Evolutionary conservation across 1,140 invertebrate species (phyloP).

Genomic region (Euglossa dilemma): DNA sequence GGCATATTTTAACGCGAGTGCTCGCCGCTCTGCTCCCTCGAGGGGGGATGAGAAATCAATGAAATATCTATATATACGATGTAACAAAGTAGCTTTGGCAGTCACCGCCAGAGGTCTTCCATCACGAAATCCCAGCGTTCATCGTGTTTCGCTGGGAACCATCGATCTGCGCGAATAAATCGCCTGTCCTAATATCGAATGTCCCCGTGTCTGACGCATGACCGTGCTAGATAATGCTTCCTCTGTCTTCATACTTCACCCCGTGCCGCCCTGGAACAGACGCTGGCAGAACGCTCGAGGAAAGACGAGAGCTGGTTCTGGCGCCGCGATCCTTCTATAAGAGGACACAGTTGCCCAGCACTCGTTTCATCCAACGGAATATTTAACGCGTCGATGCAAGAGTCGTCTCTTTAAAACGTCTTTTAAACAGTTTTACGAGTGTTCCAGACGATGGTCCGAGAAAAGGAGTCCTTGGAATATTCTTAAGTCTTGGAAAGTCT

Average conservation of each 20-base stretch:
- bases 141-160: background rate
- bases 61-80: background rate
- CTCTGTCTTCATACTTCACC: background rate
- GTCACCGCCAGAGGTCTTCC: background rate
- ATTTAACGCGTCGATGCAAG: too few relatives aligned
- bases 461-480: too few relatives aligned
- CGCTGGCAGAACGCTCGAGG: too few relatives aligned
- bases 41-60: background rate
- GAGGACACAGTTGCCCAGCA: too few relatives aligned
- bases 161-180: background rate
- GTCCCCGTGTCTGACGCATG: background rate
- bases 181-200: background rate
- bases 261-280: background rate
- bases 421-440: too few relatives aligned
- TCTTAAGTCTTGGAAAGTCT: too few relatives aligned
- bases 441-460: too few relatives aligned
- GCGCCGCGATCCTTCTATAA: too few relatives aligned
- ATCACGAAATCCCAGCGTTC: background rate
- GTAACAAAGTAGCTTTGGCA: background rate
- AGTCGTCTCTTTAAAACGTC: too few relatives aligned
- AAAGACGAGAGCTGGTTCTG: too few relatives aligned
- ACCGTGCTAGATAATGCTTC: background rate
- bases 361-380: too few relatives aligned
- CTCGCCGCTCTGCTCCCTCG: background rate
- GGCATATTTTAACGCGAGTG: background rate